Percentiles rank a stretch among this genome's conserved stretches.
Conservation (phyloP, 2,888 invertebrate species). For the Heliconius ethilla region DNA sequence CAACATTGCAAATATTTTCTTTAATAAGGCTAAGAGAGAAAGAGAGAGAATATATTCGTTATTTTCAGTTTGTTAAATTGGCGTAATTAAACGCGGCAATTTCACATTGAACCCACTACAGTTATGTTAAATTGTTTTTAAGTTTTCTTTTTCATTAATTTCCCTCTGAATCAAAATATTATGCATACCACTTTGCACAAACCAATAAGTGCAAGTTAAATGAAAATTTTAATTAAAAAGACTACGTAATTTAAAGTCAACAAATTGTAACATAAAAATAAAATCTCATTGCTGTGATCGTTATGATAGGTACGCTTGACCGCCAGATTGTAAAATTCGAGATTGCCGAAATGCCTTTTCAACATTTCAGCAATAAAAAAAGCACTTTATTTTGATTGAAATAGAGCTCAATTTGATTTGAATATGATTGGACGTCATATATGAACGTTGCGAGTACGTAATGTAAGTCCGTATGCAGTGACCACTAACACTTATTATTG, state of each 20-base stretch:
- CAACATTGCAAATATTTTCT: too few relatives aligned
- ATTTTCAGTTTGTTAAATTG: too few relatives aligned
- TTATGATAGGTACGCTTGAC: conserved; percentile 25
- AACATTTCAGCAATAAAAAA: not conserved
- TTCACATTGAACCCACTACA: not conserved
- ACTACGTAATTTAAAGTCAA: conserved; percentile 16
- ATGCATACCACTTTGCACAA: not conserved
- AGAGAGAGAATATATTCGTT: too few relatives aligned
- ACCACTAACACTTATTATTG: conserved; percentile 22
- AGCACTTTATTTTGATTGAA: rapidly evolving
- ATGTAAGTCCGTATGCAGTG: conserved; percentile 1
- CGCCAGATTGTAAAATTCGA: conserved; percentile 29
- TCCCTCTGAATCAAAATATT: not conserved
- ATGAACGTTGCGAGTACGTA: not conserved
- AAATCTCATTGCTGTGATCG: conserved; percentile 21
- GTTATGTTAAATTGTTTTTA: not conserved
- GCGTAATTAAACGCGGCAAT: too few relatives aligned
- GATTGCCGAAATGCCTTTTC: conserved; percentile 25
- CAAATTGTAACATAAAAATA: conserved; percentile 19
- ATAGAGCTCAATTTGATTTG: not conserved
- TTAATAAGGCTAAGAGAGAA: too few relatives aligned
- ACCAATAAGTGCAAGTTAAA: conserved; percentile 4
- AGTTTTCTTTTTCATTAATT: not conserved
- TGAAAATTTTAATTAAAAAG: conserved; percentile 1
- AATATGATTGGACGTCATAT: not conserved